Percentiles rank a stretch among this genome's conserved stretches.
These are phyloP conservation scores for Apistogramma diplotaenia DNA, from an alignment of 2,113 vertebrate species.

Conservation along the genomic window DNA sequence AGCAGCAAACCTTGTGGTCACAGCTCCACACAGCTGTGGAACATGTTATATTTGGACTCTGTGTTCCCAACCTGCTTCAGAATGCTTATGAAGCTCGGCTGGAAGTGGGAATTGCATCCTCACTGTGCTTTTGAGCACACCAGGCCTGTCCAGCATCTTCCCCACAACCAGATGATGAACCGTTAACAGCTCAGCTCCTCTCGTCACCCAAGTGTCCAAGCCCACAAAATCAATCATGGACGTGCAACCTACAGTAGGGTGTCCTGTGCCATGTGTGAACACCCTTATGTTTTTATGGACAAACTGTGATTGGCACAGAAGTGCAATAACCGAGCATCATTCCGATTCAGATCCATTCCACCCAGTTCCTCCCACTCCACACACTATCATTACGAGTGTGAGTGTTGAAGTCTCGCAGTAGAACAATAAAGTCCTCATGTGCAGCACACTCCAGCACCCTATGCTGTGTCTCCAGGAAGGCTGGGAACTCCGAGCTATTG, in stretches of 20 bases:
- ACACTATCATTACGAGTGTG: neutral
- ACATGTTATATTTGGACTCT: too few relatives aligned
- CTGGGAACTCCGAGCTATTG: neutral
- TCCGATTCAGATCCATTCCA: neutral
- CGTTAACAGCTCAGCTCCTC: neutral
- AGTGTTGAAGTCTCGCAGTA: neutral
- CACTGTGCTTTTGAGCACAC: too few relatives aligned
- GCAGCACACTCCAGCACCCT: neutral
- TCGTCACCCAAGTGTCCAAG: neutral
- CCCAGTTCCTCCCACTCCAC: neutral
- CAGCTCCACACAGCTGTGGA: too few relatives aligned
- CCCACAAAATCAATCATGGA: neutral
- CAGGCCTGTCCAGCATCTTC: too few relatives aligned
- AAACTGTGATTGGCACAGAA: too few relatives aligned
- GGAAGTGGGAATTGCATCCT: too few relatives aligned
- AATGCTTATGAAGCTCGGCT: too few relatives aligned
- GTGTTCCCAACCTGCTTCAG: too few relatives aligned
- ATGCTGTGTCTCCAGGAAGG: neutral
- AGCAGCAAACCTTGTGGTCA: too few relatives aligned
- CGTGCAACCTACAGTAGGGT: neutral
- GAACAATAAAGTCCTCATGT: neutral
- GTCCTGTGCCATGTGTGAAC: accelerated
- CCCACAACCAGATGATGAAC: neutral
- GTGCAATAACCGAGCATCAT: neutral
- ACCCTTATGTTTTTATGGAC: neutral